These are phyloP conservation scores for Abramis brama DNA, from an alignment of 2,113 vertebrate species.

Conservation along the genomic window DNA sequence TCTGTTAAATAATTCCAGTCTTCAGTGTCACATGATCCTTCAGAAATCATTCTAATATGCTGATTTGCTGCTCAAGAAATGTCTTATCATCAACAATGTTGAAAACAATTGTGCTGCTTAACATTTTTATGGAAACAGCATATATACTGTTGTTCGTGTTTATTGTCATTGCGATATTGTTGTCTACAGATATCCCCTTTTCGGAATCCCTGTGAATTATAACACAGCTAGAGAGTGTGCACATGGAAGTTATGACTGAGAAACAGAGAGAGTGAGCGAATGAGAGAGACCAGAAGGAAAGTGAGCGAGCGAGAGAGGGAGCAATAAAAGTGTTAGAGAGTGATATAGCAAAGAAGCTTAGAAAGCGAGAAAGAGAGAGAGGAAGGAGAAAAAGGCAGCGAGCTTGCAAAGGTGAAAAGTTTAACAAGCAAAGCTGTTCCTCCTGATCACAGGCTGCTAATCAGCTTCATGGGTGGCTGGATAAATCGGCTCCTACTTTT, in stretches of 20 bases:
- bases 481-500: conserved; percentile 87
- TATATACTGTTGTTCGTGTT: too few relatives aligned
- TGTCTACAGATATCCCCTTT: too few relatives aligned
- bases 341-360: conserved; percentile 41
- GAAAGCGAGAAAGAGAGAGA: not conserved
- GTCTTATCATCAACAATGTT: not conserved
- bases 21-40: not conserved
- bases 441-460: conserved; percentile 99
- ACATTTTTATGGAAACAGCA: too few relatives aligned
- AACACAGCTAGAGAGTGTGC: not conserved
- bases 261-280: not conserved
- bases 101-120: too few relatives aligned
- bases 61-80: too few relatives aligned
- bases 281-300: not conserved
- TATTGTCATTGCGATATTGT: too few relatives aligned
- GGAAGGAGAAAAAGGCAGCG: conserved; percentile 41
- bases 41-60: not conserved
- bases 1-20: not conserved
- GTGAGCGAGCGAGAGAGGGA: conserved; percentile 20
- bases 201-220: not conserved
- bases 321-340: conserved; percentile 36
- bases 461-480: conserved; percentile 99
- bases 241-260: not conserved
- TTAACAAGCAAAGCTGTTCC: conserved; percentile 99
- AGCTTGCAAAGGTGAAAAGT: conserved; percentile 96